Conservation (phyloP, 1,140 invertebrate species). For the Bombus impatiens region DNA sequence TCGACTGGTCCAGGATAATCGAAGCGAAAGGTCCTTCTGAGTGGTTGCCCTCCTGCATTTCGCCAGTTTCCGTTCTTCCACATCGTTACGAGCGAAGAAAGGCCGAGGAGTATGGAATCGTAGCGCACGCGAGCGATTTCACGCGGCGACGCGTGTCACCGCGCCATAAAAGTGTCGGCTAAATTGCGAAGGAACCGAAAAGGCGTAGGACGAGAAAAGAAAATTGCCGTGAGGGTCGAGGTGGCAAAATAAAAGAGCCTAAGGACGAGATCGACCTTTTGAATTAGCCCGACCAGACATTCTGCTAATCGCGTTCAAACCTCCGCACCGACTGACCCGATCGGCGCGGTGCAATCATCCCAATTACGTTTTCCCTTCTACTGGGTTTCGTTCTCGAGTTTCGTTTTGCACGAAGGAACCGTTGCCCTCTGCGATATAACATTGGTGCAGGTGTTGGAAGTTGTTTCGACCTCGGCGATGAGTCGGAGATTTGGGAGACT, state of each 20-base stretch:
- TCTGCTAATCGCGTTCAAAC: constrained; percentile 37
- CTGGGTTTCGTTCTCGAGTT: background rate
- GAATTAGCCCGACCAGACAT: constrained; percentile 28
- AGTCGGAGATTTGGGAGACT: background rate
- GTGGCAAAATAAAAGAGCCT: constrained; percentile 17
- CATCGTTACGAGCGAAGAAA: constrained; percentile 38
- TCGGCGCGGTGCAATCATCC: constrained; percentile 24
- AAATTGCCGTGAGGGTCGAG: constrained; percentile 2
- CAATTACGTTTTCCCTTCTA: constrained; percentile 27
- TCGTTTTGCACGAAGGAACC: background rate
- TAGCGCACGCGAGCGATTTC: constrained; percentile 38
- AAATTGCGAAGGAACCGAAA: background rate
- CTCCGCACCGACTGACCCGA: background rate
- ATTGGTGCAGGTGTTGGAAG: background rate
- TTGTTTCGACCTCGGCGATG: background rate
- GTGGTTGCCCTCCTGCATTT: background rate
- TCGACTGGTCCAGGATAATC: background rate
- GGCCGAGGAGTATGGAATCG: constrained; percentile 22
- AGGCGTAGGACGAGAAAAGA: background rate
- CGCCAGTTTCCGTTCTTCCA: constrained; percentile 42
- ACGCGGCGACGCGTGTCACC: constrained; percentile 62
- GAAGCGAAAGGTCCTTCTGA: constrained; percentile 41
- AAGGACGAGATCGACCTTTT: constrained; percentile 19
- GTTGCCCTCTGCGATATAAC: background rate
- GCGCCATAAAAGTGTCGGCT: constrained; percentile 49